A percentile compares a stretch with the other conserved stretches of the same genome.
phyloP scores from a whole-genome alignment of 2,113 vertebrate genomes.

The Antidorcas marsupialis region DNA sequence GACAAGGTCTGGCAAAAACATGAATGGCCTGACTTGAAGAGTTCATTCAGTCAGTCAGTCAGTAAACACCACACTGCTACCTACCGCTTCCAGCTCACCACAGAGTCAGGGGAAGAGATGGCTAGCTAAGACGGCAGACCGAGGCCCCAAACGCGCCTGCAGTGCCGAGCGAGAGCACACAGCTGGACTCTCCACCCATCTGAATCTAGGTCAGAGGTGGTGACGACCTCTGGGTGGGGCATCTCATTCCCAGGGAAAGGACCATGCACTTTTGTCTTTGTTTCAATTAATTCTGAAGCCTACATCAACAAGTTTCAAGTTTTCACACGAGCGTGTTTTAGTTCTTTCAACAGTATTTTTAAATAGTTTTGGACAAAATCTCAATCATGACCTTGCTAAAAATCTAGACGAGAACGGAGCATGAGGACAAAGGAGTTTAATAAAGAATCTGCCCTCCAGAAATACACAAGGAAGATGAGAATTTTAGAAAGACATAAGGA shows the following conservation, averaged over 20 bases:
- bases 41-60: neutral
- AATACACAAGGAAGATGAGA: neutral
- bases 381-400: neutral
- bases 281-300: constrained; percentile 12
- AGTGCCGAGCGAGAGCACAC: neutral
- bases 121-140: neutral
- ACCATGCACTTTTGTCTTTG: constrained; percentile 13
- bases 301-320: neutral
- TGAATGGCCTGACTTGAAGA: constrained; percentile 12
- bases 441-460: neutral
- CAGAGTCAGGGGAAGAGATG: constrained; percentile 25
- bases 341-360: neutral
- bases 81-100: constrained; percentile 15
- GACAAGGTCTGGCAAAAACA: constrained; percentile 51
- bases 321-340: neutral
- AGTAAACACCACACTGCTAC: constrained; percentile 5
- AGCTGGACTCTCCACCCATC: neutral
- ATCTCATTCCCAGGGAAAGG: neutral
- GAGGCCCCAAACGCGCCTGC: neutral
- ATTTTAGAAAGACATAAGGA: neutral
- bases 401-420: neutral
- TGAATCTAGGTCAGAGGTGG: neutral
- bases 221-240: neutral
- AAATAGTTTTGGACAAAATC: neutral
- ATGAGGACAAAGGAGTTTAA: neutral